These are phyloP conservation scores for Lasiommata megera DNA, from an alignment of 2,888 invertebrate species.

Conservation along the genomic window DNA sequence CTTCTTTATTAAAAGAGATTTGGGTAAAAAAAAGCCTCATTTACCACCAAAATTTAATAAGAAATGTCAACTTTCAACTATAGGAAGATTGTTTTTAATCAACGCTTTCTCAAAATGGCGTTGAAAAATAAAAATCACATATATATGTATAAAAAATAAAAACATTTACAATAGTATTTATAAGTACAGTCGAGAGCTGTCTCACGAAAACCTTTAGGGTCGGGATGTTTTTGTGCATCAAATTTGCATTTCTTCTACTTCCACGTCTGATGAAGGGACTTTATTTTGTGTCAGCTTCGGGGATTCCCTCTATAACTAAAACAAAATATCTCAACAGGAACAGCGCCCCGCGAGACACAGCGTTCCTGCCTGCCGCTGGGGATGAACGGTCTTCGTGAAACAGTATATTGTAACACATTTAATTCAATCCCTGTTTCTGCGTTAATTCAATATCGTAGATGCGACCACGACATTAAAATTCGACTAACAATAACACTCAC, in stretches of 20 bases:
- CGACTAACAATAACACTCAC: constrained; percentile 37
- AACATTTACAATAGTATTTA: background rate
- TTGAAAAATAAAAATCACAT: background rate
- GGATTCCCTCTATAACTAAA: too few relatives aligned
- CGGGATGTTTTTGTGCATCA: too few relatives aligned
- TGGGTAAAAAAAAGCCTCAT: background rate
- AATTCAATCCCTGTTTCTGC: constrained; percentile 68
- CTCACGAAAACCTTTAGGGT: too few relatives aligned
- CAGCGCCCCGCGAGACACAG: too few relatives aligned
- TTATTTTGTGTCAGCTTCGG: too few relatives aligned
- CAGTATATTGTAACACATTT: constrained; percentile 33
- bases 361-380: background rate
- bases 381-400: background rate
- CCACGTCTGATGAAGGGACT: too few relatives aligned
- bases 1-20: too few relatives aligned
- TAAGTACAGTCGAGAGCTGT: too few relatives aligned
- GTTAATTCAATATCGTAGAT: constrained; percentile 47
- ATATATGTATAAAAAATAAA: background rate
- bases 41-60: constrained; percentile 4
- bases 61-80: background rate
- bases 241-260: too few relatives aligned
- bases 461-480: constrained; percentile 39
- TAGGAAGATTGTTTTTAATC: background rate
- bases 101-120: background rate
- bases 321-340: too few relatives aligned